Evolutionary conservation across 2,888 invertebrate species (phyloP), one percentile per base, ranked within the genome.

Genomic region (Metallyticus violacea): DNA sequence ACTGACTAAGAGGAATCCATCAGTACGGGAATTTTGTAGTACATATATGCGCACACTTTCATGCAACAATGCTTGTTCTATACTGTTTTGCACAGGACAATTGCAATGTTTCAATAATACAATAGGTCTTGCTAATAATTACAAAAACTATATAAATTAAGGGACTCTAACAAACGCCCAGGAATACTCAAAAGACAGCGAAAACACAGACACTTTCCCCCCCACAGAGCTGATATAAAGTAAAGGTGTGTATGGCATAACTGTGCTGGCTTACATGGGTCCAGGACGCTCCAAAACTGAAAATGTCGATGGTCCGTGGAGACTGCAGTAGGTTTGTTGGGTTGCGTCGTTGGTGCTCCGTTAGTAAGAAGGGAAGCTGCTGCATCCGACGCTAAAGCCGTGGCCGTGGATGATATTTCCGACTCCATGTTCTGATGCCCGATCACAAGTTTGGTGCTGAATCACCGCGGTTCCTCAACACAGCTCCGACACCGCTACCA

Each of bases 311-410:
- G 83, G 7, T 77, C 83, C 2, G 26, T 9, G 25, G n/a, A 26
- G 2, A 29, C 28, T 25, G 83, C 6, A 25, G 82, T 25, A 29
- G 83, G 83, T 77, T 83, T 83, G 28, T 76, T 83, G 25, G 76
- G 83, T 83, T 83, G 77, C 6, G 83, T n/a, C 6, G 83, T n/a
- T 7, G 83, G 83, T 15, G 83, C 83, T n/a, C 83, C 83, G n/a
- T 83, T 83, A 27, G 83, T 77, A n/a, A 83, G 26, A 7, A 83
- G n/a, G 22, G 76, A 40, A 77, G 25, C 77, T 4, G 28, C 77
- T n/a, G 26, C 62, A 26, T 25, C 28, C n/a, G 83, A 28, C 76
- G 77, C 22, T n/a, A 29, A 28, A 28, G 83, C 6, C 22, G 79
- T 22, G 7, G 79, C 28, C 7, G 79, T 27, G 27, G 79, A 83